Conservation (phyloP, 1,140 invertebrate species). For the Dryas iulia region DNA sequence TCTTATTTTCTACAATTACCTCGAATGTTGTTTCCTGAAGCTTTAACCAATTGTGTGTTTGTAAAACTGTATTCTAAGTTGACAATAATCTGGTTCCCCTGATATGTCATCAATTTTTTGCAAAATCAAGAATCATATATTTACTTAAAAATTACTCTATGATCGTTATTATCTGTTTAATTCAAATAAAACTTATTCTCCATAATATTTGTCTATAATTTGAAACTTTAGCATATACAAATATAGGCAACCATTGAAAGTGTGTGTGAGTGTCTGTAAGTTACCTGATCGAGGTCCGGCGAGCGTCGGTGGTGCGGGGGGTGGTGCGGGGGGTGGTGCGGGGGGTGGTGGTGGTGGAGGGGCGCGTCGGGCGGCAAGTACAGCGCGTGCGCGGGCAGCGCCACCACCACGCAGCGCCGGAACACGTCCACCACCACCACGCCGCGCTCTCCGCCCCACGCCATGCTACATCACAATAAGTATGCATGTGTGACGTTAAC, state of each 20-base stretch:
- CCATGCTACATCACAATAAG: conserved; percentile 88
- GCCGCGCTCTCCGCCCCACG: conserved; percentile 97
- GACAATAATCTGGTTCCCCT: background rate
- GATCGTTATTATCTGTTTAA: no score
- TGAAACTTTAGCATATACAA: no score
- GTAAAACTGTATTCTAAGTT: background rate
- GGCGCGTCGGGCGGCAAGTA: conserved; percentile 86
- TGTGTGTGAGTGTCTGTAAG: background rate
- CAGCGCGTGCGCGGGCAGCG: conserved; percentile 91
- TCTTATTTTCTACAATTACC: background rate
- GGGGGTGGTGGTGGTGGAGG: conserved; percentile 44
- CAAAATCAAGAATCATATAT: background rate
- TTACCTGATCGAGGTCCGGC: conserved; percentile 95
- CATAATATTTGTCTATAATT: no score
- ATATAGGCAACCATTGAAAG: no score
- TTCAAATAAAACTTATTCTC: no score
- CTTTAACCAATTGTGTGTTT: background rate
- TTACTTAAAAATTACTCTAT: no score
- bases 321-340: conserved; percentile 81
- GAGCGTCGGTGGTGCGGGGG: conserved; percentile 87
- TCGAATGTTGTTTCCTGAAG: background rate
- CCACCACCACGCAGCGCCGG: conserved; percentile 93
- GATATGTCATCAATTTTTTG: background rate
- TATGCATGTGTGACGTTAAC: no score
- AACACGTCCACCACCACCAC: conserved; percentile 96